A percentile compares a stretch with the other conserved stretches of the same genome.
phyloP scores from a whole-genome alignment of 2,888 invertebrate species.

The Merodon equestris region DNA sequence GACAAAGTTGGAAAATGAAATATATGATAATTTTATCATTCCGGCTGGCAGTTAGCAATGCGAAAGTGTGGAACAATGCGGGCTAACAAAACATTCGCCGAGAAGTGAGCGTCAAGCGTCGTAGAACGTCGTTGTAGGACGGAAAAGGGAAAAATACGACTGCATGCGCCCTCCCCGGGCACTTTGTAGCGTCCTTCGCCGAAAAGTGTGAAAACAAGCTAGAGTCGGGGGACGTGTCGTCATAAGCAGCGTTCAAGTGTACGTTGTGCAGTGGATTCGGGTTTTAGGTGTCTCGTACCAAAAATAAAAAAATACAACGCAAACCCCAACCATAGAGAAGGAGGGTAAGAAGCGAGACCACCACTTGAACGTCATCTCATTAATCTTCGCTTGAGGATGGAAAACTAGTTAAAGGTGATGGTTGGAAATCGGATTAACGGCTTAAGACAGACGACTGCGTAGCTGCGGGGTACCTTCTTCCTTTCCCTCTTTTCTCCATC shows the following conservation, averaged over 20 bases:
- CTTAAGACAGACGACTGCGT: conserved; percentile 55
- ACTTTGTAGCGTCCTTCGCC: too few species aligned
- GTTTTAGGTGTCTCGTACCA: conserved; percentile 4
- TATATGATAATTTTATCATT: conserved; percentile 69
- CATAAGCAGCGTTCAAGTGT: conserved; percentile 26
- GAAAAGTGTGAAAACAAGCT: too few species aligned
- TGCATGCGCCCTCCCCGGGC: neutral
- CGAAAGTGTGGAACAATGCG: conserved; percentile 65
- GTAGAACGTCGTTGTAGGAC: neutral
- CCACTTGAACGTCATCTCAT: conserved; percentile 65
- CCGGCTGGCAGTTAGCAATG: conserved; percentile 62
- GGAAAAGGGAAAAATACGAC: conserved; percentile 5
- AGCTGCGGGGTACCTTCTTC: conserved; percentile 9
- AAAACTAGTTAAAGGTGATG: conserved; percentile 59
- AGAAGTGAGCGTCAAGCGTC: conserved; percentile 25
- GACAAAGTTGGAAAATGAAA: conserved; percentile 69
- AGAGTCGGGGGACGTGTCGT: neutral
- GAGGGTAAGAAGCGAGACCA: conserved; percentile 43
- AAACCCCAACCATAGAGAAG: too few species aligned
- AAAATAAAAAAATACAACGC: too few species aligned
- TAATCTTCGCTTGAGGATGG: conserved; percentile 62
- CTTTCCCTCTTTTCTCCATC: neutral
- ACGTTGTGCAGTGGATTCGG: neutral
- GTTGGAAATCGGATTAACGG: conserved; percentile 66
- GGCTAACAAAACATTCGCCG: conserved; percentile 56